These are phyloP conservation scores for Zelleria hepariella DNA, from an alignment of 2,888 invertebrate species.

Conservation along the genomic window DNA sequence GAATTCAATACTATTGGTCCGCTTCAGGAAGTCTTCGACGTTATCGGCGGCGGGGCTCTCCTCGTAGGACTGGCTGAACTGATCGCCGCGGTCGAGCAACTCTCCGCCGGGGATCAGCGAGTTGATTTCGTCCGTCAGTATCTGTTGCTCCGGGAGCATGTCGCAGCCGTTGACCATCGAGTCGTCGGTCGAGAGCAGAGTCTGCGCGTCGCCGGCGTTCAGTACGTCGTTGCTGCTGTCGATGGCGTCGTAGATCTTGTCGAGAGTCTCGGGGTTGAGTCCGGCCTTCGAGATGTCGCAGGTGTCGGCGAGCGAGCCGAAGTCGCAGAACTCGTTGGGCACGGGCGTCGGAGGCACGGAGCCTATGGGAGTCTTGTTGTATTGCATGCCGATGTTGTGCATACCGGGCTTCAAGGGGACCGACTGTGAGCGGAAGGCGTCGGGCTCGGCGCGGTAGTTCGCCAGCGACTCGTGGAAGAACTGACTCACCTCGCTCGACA, in stretches of 20 bases:
- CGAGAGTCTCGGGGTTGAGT: conserved; percentile 74
- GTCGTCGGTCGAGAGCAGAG: conserved; percentile 39
- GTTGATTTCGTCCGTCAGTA: conserved; percentile 47
- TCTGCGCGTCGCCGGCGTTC: conserved; percentile 35
- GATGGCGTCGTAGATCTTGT: conserved; percentile 76
- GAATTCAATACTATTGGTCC: conserved; percentile 60
- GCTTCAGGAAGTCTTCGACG: conserved; percentile 58
- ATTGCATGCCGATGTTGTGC: conserved; percentile 46
- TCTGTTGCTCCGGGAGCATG: conserved; percentile 44
- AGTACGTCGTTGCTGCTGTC: conserved; percentile 67
- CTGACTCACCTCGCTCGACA: conserved; percentile 74
- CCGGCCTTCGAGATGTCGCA: conserved; percentile 68
- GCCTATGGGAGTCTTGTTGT: conserved; percentile 72
- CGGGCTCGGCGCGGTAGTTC: conserved; percentile 50
- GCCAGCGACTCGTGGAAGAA: conserved; percentile 68
- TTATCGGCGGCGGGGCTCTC: conserved; percentile 36
- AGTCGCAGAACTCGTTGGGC: conserved; percentile 80
- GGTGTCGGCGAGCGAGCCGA: conserved; percentile 73
- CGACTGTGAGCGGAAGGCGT: conserved; percentile 80
- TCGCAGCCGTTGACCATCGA: conserved; percentile 54
- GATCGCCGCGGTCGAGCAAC: conserved; percentile 38
- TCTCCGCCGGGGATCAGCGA: conserved; percentile 57
- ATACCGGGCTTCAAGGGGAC: conserved; percentile 79
- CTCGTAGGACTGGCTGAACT: conserved; percentile 46
- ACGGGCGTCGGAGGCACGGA: conserved; percentile 79